Conservation (phyloP, 1,140 invertebrate genomes). For the Anoplolepis gracilipes region DNA sequence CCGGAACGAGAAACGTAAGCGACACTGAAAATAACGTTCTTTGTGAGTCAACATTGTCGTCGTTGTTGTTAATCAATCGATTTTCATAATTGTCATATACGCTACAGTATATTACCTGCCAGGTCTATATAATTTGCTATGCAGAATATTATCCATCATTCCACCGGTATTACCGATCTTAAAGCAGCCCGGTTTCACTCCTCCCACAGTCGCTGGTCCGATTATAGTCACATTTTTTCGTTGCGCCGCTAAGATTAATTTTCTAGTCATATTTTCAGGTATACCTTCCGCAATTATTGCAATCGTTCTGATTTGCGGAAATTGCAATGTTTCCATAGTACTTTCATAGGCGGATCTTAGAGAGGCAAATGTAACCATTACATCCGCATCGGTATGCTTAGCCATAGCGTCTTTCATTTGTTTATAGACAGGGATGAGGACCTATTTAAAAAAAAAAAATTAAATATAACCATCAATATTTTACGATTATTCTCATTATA, state of each 20-base stretch:
- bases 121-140: slow-evolving; percentile 98
- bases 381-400: slow-evolving; percentile 97
- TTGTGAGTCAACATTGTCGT: neutral
- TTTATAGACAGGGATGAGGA: slow-evolving; percentile 94
- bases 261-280: slow-evolving; percentile 98
- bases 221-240: slow-evolving; percentile 88
- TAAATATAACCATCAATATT: slow-evolving; percentile 5
- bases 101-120: slow-evolving; percentile 87
- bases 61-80: neutral
- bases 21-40: slow-evolving; percentile 89
- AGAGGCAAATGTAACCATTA: slow-evolving; percentile 99
- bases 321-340: slow-evolving; percentile 96
- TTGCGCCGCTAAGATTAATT: slow-evolving; percentile 95
- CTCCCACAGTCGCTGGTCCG: slow-evolving; percentile 98
- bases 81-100: slow-evolving; percentile 20
- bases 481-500: neutral
- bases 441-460: slow-evolving; percentile 62
- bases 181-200: slow-evolving; percentile 99
- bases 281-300: slow-evolving; percentile 99
- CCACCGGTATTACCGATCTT: slow-evolving; percentile 99
- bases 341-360: slow-evolving; percentile 99
- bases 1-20: slow-evolving; percentile 99
- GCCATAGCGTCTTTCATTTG: slow-evolving; percentile 98
- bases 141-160: slow-evolving; percentile 99
- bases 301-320: slow-evolving; percentile 97